These are phyloP conservation scores for Oconnorella tubifera DNA, from an alignment of 2,888 invertebrate species.

Conservation along the genomic window DNA sequence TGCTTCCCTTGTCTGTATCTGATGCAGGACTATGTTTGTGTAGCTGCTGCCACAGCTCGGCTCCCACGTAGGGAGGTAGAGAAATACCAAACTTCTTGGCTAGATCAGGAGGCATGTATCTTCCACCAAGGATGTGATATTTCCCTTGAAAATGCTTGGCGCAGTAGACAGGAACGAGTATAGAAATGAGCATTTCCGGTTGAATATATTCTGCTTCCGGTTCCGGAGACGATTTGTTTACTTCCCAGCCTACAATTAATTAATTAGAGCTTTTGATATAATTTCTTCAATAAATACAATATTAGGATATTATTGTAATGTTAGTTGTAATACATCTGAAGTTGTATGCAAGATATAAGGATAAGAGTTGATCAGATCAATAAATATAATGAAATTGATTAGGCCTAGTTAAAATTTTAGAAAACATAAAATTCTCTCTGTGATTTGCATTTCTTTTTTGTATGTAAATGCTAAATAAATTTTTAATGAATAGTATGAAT, in stretches of 20 bases:
- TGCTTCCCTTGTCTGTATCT: slow-evolving; percentile 3
- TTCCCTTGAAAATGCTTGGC: slow-evolving; percentile 72
- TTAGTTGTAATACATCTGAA: too few relatives aligned
- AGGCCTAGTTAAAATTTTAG: too few relatives aligned
- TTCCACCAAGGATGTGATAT: slow-evolving; percentile 77
- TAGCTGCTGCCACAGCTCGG: slow-evolving; percentile 55
- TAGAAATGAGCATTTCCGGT: slow-evolving; percentile 83
- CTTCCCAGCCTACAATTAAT: slow-evolving; percentile 80
- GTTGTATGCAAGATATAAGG: too few relatives aligned
- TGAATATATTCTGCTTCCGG: slow-evolving; percentile 65
- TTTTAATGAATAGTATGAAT: too few relatives aligned
- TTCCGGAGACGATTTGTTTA: slow-evolving; percentile 64
- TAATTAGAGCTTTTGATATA: too few relatives aligned
- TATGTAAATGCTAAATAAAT: too few relatives aligned
- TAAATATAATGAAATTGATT: too few relatives aligned
- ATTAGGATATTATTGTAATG: background rate
- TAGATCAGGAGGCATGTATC: slow-evolving; percentile 83
- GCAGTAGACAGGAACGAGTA: slow-evolving; percentile 93
- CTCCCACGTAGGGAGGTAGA: slow-evolving; percentile 77
- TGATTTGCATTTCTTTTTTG: too few relatives aligned
- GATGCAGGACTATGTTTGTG: background rate
- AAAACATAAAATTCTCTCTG: too few relatives aligned
- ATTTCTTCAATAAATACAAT: background rate
- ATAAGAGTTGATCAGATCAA: too few relatives aligned
- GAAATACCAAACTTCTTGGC: slow-evolving; percentile 74